Evolutionary conservation across 2,797 vertebrate species (phyloP).

Genomic region (Eutrigla gurnardus): DNA sequence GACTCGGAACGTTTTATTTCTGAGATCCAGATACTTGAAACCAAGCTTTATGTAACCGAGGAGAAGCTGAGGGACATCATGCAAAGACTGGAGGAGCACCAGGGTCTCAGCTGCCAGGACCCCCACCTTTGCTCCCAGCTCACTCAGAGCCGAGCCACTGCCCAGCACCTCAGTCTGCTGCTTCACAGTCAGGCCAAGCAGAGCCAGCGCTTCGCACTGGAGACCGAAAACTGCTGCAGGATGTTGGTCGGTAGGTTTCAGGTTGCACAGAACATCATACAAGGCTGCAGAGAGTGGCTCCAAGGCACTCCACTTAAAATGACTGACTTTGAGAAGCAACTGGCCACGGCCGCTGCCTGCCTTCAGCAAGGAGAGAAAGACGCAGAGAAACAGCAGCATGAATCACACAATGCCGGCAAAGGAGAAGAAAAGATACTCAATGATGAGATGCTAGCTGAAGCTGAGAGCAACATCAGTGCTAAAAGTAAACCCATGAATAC

Average conservation of each 20-base stretch:
- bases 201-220: slow-evolving; percentile 79
- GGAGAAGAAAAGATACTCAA: slow-evolving; percentile 61
- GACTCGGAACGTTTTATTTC: slow-evolving; percentile 88
- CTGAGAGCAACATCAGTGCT: slow-evolving; percentile 59
- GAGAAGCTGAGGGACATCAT: slow-evolving; percentile 92
- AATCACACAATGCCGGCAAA: slow-evolving; percentile 56
- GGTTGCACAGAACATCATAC: slow-evolving; percentile 83
- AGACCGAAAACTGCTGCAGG: slow-evolving; percentile 79
- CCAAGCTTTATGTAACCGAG: slow-evolving; percentile 91
- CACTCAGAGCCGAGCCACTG: slow-evolving; percentile 82
- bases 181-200: slow-evolving; percentile 87
- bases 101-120: slow-evolving; percentile 84
- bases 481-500: slow-evolving; percentile 71
- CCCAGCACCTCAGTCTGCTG: slow-evolving; percentile 84
- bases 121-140: slow-evolving; percentile 89
- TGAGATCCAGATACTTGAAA: slow-evolving; percentile 91
- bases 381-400: slow-evolving; percentile 67
- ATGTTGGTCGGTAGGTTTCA: slow-evolving; percentile 83
- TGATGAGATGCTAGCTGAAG: slow-evolving; percentile 55
- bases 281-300: slow-evolving; percentile 85
- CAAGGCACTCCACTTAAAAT: slow-evolving; percentile 55
- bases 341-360: slow-evolving; percentile 62
- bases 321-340: slow-evolving; percentile 65
- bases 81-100: slow-evolving; percentile 88
- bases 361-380: slow-evolving; percentile 72